phyloP scores from a whole-genome alignment of 2,113 vertebrate species.

The Sula dactylatra region DNA sequence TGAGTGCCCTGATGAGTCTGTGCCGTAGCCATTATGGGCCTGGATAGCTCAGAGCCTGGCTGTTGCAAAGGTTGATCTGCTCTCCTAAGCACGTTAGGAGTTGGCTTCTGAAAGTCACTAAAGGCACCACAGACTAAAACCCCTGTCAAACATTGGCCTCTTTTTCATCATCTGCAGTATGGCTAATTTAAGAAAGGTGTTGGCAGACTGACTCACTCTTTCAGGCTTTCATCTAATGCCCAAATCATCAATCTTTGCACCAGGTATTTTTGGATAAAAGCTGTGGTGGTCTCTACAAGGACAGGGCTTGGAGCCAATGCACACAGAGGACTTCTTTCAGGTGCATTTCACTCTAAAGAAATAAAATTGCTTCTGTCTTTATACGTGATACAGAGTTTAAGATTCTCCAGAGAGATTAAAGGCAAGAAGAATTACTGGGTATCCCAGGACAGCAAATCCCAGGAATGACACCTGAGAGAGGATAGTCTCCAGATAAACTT shows the following conservation, averaged over 20 bases:
- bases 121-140: not conserved
- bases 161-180: not conserved
- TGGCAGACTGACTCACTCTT: not conserved
- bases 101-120: not conserved
- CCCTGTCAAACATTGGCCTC: not conserved
- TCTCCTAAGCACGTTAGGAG: not conserved
- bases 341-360: not conserved
- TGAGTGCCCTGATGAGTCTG: not conserved
- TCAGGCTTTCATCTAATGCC: not conserved
- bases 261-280: not conserved
- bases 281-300: not conserved
- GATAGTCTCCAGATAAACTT: not conserved
- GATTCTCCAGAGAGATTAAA: not conserved
- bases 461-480: not conserved
- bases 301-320: not conserved
- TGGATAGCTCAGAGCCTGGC: not conserved
- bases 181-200: not conserved
- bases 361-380: not conserved
- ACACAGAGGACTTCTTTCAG: not conserved
- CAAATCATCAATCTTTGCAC: not conserved
- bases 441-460: not conserved
- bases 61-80: not conserved
- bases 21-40: not conserved
- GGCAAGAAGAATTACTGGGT: not conserved
- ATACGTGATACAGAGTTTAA: not conserved